phyloP scores from a whole-genome alignment of 1,140 invertebrate species.

The Drosophila varians region DNA sequence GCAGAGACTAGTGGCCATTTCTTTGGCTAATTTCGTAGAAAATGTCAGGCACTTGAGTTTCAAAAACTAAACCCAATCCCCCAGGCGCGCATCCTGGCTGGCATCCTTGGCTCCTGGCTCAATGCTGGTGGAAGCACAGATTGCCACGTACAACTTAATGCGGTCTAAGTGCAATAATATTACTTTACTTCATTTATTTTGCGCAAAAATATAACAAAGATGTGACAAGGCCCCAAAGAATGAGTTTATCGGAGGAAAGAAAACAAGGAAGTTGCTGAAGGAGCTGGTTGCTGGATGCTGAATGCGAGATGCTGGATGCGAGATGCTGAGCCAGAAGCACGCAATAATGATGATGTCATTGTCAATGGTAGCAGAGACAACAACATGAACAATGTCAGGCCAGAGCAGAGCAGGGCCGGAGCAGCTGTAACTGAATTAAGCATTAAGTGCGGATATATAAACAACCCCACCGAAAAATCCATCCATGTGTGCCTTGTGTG shows the following conservation, averaged over 20 bases:
- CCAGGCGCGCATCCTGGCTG: conserved; percentile 13
- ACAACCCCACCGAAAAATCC: conserved; percentile 75
- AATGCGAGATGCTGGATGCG: conserved; percentile 5
- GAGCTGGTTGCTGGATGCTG: conserved; percentile 1
- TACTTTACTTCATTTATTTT: conserved; percentile 83
- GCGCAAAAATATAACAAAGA: conserved; percentile 82
- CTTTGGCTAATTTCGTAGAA: conserved; percentile 74
- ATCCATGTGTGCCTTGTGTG: conserved; percentile 34
- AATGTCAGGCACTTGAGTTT: conserved; percentile 78
- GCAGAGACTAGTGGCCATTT: conserved; percentile 49
- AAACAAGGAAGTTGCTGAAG: conserved; percentile 48
- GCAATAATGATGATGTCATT: conserved; percentile 83
- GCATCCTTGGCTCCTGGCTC: conserved; percentile 1
- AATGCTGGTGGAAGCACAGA: conserved; percentile 49
- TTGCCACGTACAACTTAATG: conserved; percentile 81
- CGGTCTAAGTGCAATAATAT: conserved; percentile 83
- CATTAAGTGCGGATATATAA: conserved; percentile 82
- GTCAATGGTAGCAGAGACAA: conserved; percentile 64
- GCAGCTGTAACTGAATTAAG: conserved; percentile 77
- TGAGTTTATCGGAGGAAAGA: conserved; percentile 16
- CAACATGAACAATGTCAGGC: conserved; percentile 42
- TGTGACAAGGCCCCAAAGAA: conserved; percentile 62
- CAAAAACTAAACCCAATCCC: conserved; percentile 65
- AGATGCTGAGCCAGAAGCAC: conserved; percentile 54
- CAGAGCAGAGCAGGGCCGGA: conserved; percentile 40